Evolutionary conservation across 2,797 vertebrate species (phyloP).

Genomic region (Sebastes iracundus): DNA sequence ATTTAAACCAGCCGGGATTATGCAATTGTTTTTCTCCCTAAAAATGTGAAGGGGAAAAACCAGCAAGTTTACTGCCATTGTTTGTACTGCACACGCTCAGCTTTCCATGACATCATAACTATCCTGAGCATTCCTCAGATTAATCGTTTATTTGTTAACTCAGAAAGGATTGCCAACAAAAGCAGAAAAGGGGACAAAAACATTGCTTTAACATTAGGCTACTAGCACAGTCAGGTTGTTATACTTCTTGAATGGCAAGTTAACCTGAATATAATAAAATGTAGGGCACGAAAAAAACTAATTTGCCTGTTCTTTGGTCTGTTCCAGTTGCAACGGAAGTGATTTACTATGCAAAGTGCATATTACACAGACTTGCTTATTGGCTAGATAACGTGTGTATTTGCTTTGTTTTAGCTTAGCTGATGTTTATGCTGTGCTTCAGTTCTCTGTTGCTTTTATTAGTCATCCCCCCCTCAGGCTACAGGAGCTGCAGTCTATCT

Average conservation of each 20-base stretch:
- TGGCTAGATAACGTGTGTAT: slow-evolving; percentile 7
- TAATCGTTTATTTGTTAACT: neutral
- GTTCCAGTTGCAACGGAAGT: slow-evolving; percentile 8
- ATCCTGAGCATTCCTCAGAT: neutral
- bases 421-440: slow-evolving; percentile 22
- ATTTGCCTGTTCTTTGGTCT: slow-evolving; percentile 12
- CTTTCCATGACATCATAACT: slow-evolving; percentile 11
- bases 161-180: neutral
- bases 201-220: neutral
- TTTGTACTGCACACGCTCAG: neutral
- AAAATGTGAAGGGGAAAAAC: neutral
- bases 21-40: neutral
- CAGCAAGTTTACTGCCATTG: neutral
- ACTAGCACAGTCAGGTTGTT: neutral
- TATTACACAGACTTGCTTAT: slow-evolving; percentile 1
- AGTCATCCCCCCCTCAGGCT: slow-evolving; percentile 27
- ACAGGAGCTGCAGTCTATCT: slow-evolving; percentile 21
- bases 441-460: slow-evolving; percentile 22
- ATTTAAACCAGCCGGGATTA: slow-evolving; percentile 4
- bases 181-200: neutral
- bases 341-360: slow-evolving; percentile 25
- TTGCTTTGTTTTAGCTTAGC: slow-evolving; percentile 16
- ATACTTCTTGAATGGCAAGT: neutral
- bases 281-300: neutral
- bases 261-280: slow-evolving; percentile 14